Evolutionary conservation across 1,140 invertebrate species (phyloP).

Genomic region (Oncopodura yosiiana): DNA sequence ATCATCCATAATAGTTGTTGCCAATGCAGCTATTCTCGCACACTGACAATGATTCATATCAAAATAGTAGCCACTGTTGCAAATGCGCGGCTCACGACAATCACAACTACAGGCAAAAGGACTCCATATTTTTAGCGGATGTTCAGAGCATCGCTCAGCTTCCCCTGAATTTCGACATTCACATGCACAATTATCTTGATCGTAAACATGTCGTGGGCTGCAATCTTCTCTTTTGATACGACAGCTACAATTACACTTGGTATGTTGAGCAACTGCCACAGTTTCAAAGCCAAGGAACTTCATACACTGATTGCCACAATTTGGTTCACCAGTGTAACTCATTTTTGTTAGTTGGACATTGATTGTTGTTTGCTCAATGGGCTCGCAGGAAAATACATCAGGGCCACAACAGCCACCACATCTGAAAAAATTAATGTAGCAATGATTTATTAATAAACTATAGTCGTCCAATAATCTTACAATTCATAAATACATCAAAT

Average conservation of each 20-base stretch:
- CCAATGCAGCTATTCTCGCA: neutral
- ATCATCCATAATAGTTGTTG: no score
- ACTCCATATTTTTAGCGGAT: constrained; percentile 13
- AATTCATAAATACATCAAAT: neutral
- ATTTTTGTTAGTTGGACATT: constrained; percentile 11
- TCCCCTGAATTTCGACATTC: constrained; percentile 11
- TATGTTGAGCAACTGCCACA: neutral
- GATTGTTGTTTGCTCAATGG: neutral
- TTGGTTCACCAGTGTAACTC: neutral
- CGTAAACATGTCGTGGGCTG: constrained; percentile 6
- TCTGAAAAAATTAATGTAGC: constrained; percentile 1
- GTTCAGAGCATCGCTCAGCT: neutral
- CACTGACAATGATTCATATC: constrained; percentile 17
- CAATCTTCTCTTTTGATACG: constrained; percentile 21
- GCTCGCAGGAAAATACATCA: constrained; percentile 17
- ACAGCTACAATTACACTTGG: constrained; percentile 16
- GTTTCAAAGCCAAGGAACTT: neutral
- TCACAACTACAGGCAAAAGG: constrained; percentile 8
- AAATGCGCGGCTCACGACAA: constrained; percentile 16
- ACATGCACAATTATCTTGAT: constrained; percentile 15
- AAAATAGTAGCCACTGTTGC: constrained; percentile 6
- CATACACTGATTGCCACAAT: neutral
- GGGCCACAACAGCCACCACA: constrained; percentile 24
- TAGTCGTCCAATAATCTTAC: neutral
- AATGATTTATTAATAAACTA: neutral